Conservation (phyloP, 2,113 vertebrate species). For the Lycocorax pyrrhopterus region DNA sequence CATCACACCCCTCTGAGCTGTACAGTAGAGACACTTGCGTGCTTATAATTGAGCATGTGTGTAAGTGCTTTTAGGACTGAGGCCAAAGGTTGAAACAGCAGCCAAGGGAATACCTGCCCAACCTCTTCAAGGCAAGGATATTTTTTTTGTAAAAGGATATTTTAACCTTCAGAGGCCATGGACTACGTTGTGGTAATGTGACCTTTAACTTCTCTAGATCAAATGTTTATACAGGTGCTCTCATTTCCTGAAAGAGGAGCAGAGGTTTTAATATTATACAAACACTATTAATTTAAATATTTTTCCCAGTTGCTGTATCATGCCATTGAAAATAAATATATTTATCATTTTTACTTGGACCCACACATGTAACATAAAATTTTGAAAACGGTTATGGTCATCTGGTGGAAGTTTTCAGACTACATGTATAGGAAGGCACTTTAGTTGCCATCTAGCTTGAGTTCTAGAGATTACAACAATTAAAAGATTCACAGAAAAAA, state of each 20-base stretch:
- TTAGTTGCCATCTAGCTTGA: neutral
- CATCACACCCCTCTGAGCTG: neutral
- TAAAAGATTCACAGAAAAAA: neutral
- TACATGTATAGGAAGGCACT: neutral
- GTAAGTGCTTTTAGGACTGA: conserved; percentile 20
- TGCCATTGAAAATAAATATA: neutral
- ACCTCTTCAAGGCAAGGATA: conserved; percentile 32
- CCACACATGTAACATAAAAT: neutral
- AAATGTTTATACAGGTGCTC: conserved; percentile 60
- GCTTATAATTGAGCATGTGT: neutral
- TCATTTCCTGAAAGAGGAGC: conserved; percentile 62
- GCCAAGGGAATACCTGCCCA: conserved; percentile 46
- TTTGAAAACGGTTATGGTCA: neutral
- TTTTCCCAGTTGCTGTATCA: conserved; percentile 2
- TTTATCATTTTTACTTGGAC: neutral
- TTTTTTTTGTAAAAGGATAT: conserved; percentile 64
- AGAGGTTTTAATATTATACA: conserved; percentile 47
- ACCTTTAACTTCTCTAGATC: conserved; percentile 60
- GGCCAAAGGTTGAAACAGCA: conserved; percentile 36
- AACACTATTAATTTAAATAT: conserved; percentile 61
- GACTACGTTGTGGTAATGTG: conserved; percentile 2
- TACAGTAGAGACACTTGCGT: neutral
- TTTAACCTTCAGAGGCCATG: conserved; percentile 45
- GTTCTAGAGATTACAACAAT: neutral
- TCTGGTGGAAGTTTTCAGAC: neutral